Conservation (phyloP, 2,888 invertebrate genomes). For the Cephus pygmeus region DNA sequence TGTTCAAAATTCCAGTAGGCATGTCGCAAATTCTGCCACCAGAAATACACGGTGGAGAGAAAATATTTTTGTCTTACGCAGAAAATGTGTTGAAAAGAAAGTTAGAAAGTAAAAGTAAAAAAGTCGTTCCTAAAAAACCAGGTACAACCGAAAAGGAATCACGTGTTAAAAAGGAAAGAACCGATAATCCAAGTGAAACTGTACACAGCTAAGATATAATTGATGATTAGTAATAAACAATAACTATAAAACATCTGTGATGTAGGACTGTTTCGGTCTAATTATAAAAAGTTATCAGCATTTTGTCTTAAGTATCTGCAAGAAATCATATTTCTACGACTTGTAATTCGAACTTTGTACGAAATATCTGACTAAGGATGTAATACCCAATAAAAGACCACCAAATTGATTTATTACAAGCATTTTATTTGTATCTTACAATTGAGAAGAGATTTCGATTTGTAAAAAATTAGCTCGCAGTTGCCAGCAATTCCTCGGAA, state of each 20-base stretch:
- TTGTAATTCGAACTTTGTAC: neutral
- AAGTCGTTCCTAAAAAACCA: neutral
- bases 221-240: neutral
- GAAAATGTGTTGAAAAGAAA: neutral
- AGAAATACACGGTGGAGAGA: neutral
- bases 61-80: neutral
- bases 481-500: neutral
- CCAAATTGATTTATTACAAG: neutral
- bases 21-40: slow-evolving; percentile 38
- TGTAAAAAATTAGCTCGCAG: neutral
- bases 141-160: neutral
- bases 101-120: neutral
- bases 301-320: neutral
- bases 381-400: neutral
- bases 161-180: neutral
- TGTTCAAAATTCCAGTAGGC: slow-evolving; percentile 56
- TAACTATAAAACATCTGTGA: neutral
- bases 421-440: neutral
- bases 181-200: neutral
- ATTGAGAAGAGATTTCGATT: neutral
- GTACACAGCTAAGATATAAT: neutral
- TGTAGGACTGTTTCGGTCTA: neutral
- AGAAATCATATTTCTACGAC: neutral
- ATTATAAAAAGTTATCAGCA: neutral
- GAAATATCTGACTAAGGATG: neutral